These are phyloP conservation scores for Narcine bancroftii DNA, from an alignment of 2,113 vertebrate species.

Conservation along the genomic window DNA sequence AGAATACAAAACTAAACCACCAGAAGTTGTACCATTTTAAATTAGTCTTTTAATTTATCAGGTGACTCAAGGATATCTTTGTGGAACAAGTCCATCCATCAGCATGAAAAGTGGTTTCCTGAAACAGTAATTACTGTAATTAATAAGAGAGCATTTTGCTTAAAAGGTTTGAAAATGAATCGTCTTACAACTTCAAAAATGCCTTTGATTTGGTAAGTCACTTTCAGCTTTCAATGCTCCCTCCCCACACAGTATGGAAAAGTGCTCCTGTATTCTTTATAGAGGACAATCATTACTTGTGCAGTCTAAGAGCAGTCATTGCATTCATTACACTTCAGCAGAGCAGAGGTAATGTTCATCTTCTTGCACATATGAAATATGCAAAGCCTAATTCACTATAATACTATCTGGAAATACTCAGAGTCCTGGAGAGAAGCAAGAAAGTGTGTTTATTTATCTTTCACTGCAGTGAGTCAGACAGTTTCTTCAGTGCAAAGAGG, in stretches of 20 bases:
- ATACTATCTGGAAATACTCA: slow-evolving; percentile 21
- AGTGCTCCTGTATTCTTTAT: background rate
- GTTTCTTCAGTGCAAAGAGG: background rate
- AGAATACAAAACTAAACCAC: background rate
- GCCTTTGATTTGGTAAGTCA: slow-evolving; percentile 3
- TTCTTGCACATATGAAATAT: slow-evolving; percentile 8
- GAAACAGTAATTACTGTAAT: background rate
- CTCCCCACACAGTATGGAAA: background rate
- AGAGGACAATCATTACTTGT: slow-evolving; percentile 20
- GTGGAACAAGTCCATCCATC: background rate
- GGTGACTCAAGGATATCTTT: background rate
- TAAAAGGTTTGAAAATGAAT: background rate
- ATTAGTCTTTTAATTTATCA: slow-evolving; percentile 7
- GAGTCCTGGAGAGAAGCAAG: slow-evolving; percentile 1
- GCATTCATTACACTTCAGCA: background rate
- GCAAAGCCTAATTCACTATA: background rate
- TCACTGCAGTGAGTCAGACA: background rate
- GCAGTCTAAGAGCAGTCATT: slow-evolving; percentile 22
- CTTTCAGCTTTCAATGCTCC: slow-evolving; percentile 13
- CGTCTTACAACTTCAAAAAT: background rate
- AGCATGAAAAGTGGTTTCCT: slow-evolving; percentile 6
- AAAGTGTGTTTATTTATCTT: slow-evolving; percentile 20
- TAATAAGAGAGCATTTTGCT: background rate
- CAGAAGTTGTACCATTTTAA: background rate
- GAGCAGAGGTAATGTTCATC: background rate